Base-by-base conservation (phyloP, 2,113 vertebrate species). In the Orcinus orca region DNA sequence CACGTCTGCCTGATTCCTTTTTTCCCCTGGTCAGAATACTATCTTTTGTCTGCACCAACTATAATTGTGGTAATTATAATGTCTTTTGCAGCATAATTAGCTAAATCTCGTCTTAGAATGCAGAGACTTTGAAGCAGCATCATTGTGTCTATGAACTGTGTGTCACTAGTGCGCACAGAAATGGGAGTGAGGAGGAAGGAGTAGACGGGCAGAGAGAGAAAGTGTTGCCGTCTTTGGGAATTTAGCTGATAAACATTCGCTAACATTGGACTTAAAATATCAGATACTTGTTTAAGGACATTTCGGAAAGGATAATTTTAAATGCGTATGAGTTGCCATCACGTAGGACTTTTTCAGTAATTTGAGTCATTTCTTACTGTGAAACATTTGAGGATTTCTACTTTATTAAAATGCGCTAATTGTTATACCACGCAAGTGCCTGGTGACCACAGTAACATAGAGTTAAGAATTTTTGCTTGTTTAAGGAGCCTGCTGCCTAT, bases 171-270 rank as follows among this genome's bases (percentile, higher is more conserved):
- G 2, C 4, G 25, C 11, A 0, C 33, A 1, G 9, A 20, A 8
- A n/a, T 6, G 17, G 33, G 31, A 11, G 41, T 11, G 50, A 36
- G 23, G n/a, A 55, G 29, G 17, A 33, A 44, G 3, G n/a, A 1
- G 25, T 0, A 1, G 14, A 25, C 29, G 29, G 23, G 1, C 6
- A 0, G 0, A 0, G 15, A 1, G 0, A 0, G 15, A 1, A 26
- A 10, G 2, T 8, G 21, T 65, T 10, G 41, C 20, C 1, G 0
- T 33, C 47, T 21, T 6, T 33, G 23, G 6, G 15, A n/a, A 15
- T 20, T 23, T 2, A 17, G 21, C 8, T 13, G 33, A 12, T 7
- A 29, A 29, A 29, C 44, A 20, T 3, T 10, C 7, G 1, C 25
- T 9, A 7, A 26, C 8, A 0, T 2, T 33, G n/a, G 21, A 1